A percentile compares a stretch with the other conserved stretches of the same genome.
phyloP scores from a whole-genome alignment of 1,140 invertebrate genomes.

The Sminthurinus signatus region DNA sequence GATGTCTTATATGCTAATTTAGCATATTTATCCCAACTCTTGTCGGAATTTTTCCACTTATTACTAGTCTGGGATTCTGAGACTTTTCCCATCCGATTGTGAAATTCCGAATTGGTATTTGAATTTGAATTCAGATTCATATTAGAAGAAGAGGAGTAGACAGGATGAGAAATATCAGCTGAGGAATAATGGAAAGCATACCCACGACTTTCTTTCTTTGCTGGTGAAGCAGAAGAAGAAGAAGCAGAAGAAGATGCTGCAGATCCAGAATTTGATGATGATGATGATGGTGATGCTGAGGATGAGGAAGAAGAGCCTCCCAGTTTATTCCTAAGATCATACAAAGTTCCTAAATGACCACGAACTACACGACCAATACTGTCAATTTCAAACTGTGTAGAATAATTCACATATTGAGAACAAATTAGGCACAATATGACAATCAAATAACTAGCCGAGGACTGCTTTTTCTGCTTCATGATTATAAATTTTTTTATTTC shows the following conservation, averaged over 20 bases:
- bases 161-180: constrained; percentile 23
- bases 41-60: constrained; percentile 30
- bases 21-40: constrained; percentile 25
- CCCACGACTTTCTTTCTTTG: constrained; percentile 31
- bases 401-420: not conserved
- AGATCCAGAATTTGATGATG: not conserved
- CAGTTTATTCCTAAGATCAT: constrained; percentile 34
- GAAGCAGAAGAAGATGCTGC: too few species aligned
- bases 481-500: too few species aligned
- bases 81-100: constrained; percentile 32
- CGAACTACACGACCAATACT: constrained; percentile 22
- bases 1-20: constrained; percentile 10
- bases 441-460: too few species aligned
- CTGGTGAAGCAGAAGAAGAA: too few species aligned
- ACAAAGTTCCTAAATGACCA: constrained; percentile 30
- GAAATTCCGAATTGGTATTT: constrained; percentile 22
- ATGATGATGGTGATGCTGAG: not conserved
- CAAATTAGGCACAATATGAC: not conserved
- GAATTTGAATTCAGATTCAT: not conserved
- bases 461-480: too few species aligned
- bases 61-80: constrained; percentile 12
- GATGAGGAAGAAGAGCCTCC: not conserved
- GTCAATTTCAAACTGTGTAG: constrained; percentile 19
- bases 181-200: constrained; percentile 37
- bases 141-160: constrained; percentile 8